These are phyloP conservation scores for Pelusios castaneus DNA, from an alignment of 2,113 vertebrate species.

Conservation along the genomic window DNA sequence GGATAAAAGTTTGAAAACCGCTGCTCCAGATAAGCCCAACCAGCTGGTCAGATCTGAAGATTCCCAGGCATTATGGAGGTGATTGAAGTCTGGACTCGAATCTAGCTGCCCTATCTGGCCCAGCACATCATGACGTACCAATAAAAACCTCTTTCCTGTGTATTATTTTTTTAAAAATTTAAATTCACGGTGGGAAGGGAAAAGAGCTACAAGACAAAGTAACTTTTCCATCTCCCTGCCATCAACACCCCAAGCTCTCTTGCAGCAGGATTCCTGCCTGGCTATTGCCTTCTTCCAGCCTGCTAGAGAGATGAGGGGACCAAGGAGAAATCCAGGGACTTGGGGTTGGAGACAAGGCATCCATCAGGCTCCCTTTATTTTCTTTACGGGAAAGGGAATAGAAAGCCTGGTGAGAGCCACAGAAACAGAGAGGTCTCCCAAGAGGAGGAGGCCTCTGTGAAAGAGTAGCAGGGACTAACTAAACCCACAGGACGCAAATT, in stretches of 20 bases:
- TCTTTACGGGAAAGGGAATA: accelerated
- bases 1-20: no score
- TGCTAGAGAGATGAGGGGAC: neutral
- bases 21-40: neutral
- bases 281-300: neutral
- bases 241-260: no score
- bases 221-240: neutral
- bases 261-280: neutral
- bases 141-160: neutral
- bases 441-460: neutral
- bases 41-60: accelerated
- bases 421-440: accelerated
- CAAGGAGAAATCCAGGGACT: neutral
- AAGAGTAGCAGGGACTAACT: neutral
- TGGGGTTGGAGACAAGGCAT: neutral
- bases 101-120: neutral
- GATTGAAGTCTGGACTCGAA: neutral
- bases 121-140: neutral
- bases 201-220: neutral
- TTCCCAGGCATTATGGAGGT: neutral
- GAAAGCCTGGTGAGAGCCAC: neutral
- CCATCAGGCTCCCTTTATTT: neutral
- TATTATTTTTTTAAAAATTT: no score
- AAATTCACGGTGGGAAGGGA: neutral
- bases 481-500: neutral